Conservation (phyloP, 2,797 vertebrate genomes). For the Natrix natrix region DNA sequence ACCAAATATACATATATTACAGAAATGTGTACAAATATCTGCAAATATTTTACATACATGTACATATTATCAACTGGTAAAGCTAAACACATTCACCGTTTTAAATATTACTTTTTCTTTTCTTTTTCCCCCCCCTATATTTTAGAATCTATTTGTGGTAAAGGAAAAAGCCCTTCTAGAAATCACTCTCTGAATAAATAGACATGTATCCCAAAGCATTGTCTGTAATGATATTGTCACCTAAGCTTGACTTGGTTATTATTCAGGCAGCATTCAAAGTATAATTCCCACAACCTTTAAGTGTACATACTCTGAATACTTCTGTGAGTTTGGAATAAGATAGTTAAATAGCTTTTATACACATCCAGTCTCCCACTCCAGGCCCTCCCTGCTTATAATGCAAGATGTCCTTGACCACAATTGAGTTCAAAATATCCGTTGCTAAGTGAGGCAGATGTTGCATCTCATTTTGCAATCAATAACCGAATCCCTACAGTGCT, state of each 20-base stretch:
- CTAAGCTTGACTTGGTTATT: conserved; percentile 18
- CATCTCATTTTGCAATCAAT: background rate
- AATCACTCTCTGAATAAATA: conserved; percentile 36
- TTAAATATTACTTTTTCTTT: conserved; percentile 54
- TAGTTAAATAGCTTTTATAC: background rate
- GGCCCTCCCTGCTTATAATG: background rate
- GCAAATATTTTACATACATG: conserved; percentile 71
- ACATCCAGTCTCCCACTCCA: background rate
- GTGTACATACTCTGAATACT: background rate
- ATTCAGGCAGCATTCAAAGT: conserved; percentile 26
- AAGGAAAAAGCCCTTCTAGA: conserved; percentile 56
- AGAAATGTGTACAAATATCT: conserved; percentile 76
- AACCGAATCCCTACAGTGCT: background rate
- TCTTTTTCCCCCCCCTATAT: background rate
- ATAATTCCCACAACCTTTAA: background rate
- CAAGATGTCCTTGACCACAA: background rate
- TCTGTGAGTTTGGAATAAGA: background rate
- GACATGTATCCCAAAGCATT: background rate
- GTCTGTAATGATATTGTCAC: conserved; percentile 18
- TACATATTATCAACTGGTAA: conserved; percentile 64
- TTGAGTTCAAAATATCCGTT: background rate
- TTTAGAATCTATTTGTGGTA: conserved; percentile 54
- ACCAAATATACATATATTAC: conserved; percentile 80
- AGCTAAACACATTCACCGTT: conserved; percentile 58
- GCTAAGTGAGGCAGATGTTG: background rate